A percentile compares a stretch with the other conserved stretches of the same genome.
Conservation (phyloP, 2,113 vertebrate species). For the Haemorhous mexicanus region DNA sequence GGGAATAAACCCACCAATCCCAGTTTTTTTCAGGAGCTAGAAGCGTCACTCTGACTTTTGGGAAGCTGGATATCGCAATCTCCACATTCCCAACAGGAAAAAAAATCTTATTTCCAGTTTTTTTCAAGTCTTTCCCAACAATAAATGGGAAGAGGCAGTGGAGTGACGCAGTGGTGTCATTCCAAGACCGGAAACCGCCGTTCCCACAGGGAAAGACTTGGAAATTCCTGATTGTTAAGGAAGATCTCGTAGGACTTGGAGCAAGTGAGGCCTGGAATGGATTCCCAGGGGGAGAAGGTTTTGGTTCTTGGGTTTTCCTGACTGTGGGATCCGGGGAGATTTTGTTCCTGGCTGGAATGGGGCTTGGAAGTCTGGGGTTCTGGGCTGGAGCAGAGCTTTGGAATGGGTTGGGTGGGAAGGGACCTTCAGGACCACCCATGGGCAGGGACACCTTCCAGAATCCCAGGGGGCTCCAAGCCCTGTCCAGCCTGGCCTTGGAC, state of each 20-base stretch:
- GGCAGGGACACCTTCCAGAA: background rate
- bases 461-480: fast-evolving
- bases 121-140: background rate
- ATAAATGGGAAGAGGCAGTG: background rate
- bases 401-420: background rate
- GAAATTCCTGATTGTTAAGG: background rate
- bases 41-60: fast-evolving
- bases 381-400: background rate
- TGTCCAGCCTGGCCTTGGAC: fast-evolving
- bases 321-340: background rate
- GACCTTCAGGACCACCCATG: background rate
- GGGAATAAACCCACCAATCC: background rate
- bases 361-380: background rate
- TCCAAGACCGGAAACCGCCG: fast-evolving
- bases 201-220: background rate
- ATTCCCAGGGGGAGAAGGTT: background rate
- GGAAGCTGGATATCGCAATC: background rate
- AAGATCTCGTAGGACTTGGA: background rate
- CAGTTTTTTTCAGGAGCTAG: background rate
- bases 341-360: background rate
- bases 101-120: background rate
- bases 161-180: background rate
- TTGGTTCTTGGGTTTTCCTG: background rate
- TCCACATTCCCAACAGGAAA: fast-evolving
- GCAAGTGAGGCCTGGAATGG: constrained; percentile 11